Evolutionary conservation across 23 tunicate genomes (phyloP), one percentile per base, ranked within the genome.

Genomic region (Trididemnum clinides): DNA sequence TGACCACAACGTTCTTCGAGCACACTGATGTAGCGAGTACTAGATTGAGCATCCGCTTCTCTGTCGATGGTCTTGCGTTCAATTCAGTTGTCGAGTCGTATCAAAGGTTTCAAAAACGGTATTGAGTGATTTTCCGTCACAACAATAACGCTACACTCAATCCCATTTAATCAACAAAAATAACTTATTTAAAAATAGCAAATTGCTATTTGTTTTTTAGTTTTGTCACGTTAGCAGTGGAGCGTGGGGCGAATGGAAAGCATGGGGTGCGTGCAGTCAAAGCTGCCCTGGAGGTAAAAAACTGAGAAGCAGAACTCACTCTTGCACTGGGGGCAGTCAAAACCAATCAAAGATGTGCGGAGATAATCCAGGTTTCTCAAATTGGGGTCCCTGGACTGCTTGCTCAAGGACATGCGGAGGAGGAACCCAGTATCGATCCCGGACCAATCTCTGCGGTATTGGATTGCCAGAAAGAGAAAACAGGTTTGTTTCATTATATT

Each of bases 341-440:
- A 74, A 27, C 18, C 90, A 93, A 50, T 59, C 84, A 0, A 81
- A 86, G 64, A 64, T 64, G 70, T 96, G 99, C 31, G 99, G 99
- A 0, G 80, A 38, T 21, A 87, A 88, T 74, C 86, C 89, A 1
- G 96, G 92, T 19, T 96, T 44, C 57, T 77, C 87, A 29, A 57
- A 38, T 27, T 96, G 93, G 93, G 58, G 85, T 7, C 59, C 34
- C 21, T 96, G 96, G 96, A 54, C 90, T 25, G 33, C 51, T 38
- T 96, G 99, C 64, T 36, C 90, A 28, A 66, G 49, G 30, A 80
- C 96, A 0, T 96, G 99, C 75, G 99, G 99, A 7, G 96, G 93
- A 4, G 99, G 99, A 54, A 22, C 79, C 39, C 82, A 69, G 59
- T 34, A 79, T 6, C 62, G 96, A 23, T 44, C 65, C 10, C 72